Base-by-base conservation (phyloP, 2,797 vertebrate genomes). In the Loriculus beryllinus region DNA sequence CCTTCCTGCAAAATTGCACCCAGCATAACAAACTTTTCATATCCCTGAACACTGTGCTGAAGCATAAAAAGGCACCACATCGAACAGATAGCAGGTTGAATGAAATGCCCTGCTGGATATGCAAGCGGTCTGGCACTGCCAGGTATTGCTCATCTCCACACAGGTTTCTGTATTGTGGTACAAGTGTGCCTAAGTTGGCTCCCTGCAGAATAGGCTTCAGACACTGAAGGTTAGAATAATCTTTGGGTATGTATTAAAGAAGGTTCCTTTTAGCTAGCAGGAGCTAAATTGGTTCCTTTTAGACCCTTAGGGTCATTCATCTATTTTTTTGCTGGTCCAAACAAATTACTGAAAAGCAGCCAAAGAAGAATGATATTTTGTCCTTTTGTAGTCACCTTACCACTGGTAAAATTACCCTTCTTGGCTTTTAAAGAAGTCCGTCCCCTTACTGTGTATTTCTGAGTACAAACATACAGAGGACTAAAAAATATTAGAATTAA, bases 111-210 rank as follows among this genome's bases (percentile, higher is more conserved):
- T 59, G 22, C 9, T 45, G 48, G 56, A 47, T 20, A 39, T 1
- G 1, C 82, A 10, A 35, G 42, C 1, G 2, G 25, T 19, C 48
- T 45, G 45, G 8, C 45, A 60, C n/a, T 0, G 1, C 16, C 31
- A 40, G 14, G 22, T 14, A 16, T 22, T 48, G 48, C 8, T 22
- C 57, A 26, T 42, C 7, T 1, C 47, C 45, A 49, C 29, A 29
- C 37, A 3, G 14, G 14, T 76, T 68, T 71, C 62, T 29, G 39
- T 57, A 35, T 14, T 25, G 56, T 35, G 33, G 22, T 57, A 57
- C 33, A 35, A 25, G 33, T 25, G 22, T 7, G 4, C 33, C 33
- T 25, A 35, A 57, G 15, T 7, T 57, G 56, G 22, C 22, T 57
- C 23, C 22, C 33, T 57, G 56, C 56, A 57, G 56, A 57, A 25